Base-by-base conservation (phyloP, 2,113 vertebrate species). In the Dromiciops gliroides region DNA sequence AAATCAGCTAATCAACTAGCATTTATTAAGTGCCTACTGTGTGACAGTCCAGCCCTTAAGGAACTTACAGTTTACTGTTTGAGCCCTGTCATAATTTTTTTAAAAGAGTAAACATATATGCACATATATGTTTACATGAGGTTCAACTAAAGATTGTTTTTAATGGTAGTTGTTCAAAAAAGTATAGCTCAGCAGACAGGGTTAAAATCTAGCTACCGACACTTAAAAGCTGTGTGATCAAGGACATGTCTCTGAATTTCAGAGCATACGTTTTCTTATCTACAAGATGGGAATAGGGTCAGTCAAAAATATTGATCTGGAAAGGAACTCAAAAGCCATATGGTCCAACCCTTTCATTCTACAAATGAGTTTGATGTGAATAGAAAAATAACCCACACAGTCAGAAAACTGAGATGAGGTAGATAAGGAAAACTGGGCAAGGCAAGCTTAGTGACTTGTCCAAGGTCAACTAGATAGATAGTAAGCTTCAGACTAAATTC, bases 1-100 rank as follows among this genome's bases (percentile, higher is more conserved):
- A 75, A 75, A 83, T n/a, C 31, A 67, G 6, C n/a, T 14, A 67
- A 16, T 67, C 16, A 44, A 83, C 4, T 44, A 44, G 4, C 37
- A 44, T 83, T 83, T 83, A 44, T 75, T n/a, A 75, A 83, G 67
- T 83, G 14, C 37, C 37, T 44, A 8, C 2, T 44, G 0, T 83
- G 6, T 83, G 67, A 6, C 67, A 83, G n/a, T 22, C 37, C 16
- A 44, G 8, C 37, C 16, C 19, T 83, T 44, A 44, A 44, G 67
- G 37, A 83, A 83, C 19, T 83, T 19, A 75, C 0, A 44, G 37
- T 83, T 83, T 83, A 83, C 67, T 83, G 67, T n/a, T n/a, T n/a
- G n/a, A n/a, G n/a, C n/a, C n/a, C n/a, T n/a, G 94, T 95, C 26
- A 51, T 93, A 94, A 91, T 31, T 92, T 93, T 95, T 89, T 67